These are phyloP conservation scores for Bufotes viridis DNA, from an alignment of 2,797 vertebrate genomes.

Conservation along the genomic window DNA sequence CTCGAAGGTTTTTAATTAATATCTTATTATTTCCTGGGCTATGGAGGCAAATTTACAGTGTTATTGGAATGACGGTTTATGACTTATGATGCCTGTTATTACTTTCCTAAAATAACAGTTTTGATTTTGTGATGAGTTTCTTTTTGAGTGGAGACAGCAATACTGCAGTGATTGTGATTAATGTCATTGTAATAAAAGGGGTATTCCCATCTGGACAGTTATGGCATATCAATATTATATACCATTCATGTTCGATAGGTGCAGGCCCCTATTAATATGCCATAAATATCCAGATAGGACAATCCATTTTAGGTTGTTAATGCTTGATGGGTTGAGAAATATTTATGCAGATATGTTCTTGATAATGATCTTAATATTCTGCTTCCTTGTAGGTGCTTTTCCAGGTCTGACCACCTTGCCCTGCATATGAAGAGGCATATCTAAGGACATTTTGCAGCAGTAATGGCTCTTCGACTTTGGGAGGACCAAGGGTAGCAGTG, in stretches of 20 bases:
- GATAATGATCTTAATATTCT: slow-evolving; percentile 61
- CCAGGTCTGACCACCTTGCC: slow-evolving; percentile 97
- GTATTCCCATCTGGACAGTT: no score
- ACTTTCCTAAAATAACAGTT: not conserved
- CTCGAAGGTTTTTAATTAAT: not conserved
- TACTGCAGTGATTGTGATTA: not conserved
- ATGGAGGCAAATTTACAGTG: not conserved
- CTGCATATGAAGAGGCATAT: slow-evolving; percentile 99
- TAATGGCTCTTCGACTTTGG: slow-evolving; percentile 66
- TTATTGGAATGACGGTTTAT: not conserved
- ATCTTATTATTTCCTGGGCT: not conserved
- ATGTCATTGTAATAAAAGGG: not conserved
- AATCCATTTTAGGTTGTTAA: not conserved
- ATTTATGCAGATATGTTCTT: slow-evolving; percentile 32
- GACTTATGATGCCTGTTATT: not conserved
- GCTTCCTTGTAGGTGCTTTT: slow-evolving; percentile 91
- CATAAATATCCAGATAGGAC: no score
- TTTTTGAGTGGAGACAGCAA: not conserved
- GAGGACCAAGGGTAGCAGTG: slow-evolving; percentile 67
- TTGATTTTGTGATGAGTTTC: not conserved
- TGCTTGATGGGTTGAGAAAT: not conserved
- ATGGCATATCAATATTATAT: no score
- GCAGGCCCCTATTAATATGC: no score
- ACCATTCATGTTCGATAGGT: no score
- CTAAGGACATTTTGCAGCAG: slow-evolving; percentile 73